These are phyloP conservation scores for Phytoseiulus persimilis DNA, from an alignment of 2,888 invertebrate genomes.

Conservation along the genomic window DNA sequence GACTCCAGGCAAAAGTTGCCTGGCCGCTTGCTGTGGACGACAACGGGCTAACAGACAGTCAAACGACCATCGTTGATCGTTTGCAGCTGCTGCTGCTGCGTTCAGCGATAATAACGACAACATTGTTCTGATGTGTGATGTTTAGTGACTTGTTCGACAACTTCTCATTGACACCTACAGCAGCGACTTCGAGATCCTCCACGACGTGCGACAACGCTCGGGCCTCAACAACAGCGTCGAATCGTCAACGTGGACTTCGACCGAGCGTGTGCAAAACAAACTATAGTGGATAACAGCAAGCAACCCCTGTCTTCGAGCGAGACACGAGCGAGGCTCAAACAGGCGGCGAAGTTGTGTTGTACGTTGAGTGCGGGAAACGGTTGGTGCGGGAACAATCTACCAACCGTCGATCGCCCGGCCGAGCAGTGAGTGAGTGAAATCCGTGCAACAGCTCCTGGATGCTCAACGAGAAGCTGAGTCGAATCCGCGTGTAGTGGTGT, in stretches of 20 bases:
- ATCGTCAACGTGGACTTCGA: neutral
- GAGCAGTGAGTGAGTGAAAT: neutral
- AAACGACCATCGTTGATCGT: neutral
- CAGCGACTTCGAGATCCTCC: neutral
- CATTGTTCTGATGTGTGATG: neutral
- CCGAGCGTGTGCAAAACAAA: neutral
- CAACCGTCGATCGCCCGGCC: neutral
- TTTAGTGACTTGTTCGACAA: slow-evolving; percentile 5
- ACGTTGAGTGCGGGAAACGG: neutral
- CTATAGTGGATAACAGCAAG: neutral
- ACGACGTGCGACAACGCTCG: neutral
- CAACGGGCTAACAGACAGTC: neutral
- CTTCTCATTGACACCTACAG: neutral
- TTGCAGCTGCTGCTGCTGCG: neutral
- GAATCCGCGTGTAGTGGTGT: neutral
- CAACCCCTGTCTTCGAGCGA: neutral
- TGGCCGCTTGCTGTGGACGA: neutral
- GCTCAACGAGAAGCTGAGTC: neutral
- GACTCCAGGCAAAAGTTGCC: neutral
- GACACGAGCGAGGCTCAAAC: no score
- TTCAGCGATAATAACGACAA: neutral
- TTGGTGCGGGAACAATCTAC: neutral
- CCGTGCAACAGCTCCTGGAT: neutral
- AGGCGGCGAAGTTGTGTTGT: no score
- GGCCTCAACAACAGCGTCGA: neutral